Conservation (phyloP, 2,797 vertebrate genomes). For the Gastrophryne carolinensis region DNA sequence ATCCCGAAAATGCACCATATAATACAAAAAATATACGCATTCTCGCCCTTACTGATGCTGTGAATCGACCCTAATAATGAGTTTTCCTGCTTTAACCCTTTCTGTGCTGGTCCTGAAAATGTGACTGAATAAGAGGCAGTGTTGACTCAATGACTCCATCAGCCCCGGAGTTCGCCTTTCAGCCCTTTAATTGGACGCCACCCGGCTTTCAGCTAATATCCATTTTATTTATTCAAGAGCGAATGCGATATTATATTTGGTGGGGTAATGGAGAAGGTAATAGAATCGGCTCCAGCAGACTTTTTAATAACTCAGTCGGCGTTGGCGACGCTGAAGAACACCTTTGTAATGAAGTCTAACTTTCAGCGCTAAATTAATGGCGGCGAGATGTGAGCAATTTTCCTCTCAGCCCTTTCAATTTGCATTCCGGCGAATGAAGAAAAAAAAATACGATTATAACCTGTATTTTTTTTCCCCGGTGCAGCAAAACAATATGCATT, state of each 20-base stretch:
- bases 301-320: conserved; percentile 4
- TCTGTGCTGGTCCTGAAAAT: no score
- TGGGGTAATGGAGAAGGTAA: conserved; percentile 12
- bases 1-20: no score
- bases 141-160: no score
- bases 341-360: conserved; percentile 9
- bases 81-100: no score
- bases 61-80: no score
- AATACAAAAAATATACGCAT: no score
- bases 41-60: no score
- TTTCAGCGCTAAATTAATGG: conserved; percentile 35
- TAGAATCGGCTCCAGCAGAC: conserved; percentile 28
- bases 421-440: conserved; percentile 43
- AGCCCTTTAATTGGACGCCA: background rate
- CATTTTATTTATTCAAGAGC: background rate
- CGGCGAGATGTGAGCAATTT: conserved; percentile 23
- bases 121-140: no score
- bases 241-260: conserved; percentile 11
- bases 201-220: background rate
- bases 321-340: background rate
- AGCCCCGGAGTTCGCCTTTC: background rate
- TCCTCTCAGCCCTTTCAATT: conserved; percentile 37
- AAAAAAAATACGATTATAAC: conserved; percentile 43
- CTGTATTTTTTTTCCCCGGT: conserved; percentile 23
- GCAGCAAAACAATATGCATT: conserved; percentile 44